Evolutionary conservation across 1,140 invertebrate genomes (phyloP).

Genomic region (Reticulitermes speratus): DNA sequence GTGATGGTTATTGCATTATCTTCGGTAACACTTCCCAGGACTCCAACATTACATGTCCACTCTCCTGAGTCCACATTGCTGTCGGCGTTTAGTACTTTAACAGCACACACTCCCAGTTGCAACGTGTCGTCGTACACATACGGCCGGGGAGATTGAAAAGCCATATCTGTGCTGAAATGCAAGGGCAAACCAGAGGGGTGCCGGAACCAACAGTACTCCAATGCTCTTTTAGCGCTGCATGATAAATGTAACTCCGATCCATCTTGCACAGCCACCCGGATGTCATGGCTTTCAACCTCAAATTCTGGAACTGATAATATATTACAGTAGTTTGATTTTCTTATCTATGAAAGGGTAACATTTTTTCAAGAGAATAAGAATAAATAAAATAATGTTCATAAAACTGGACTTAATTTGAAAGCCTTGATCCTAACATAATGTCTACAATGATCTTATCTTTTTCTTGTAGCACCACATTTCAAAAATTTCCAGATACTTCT

Average conservation of each 20-base stretch:
- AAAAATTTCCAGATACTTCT: no score
- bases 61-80: not conserved
- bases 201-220: not conserved
- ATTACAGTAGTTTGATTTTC: no score
- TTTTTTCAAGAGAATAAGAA: no score
- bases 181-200: not conserved
- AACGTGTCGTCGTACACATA: not conserved
- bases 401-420: no score
- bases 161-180: not conserved
- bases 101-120: not conserved
- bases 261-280: not conserved
- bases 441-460: no score
- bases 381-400: no score
- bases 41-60: not conserved
- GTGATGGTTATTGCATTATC: not conserved
- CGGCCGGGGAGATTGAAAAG: not conserved
- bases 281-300: not conserved
- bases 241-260: not conserved
- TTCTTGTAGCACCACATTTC: no score
- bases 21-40: not conserved
- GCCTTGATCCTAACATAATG: no score
- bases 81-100: not conserved
- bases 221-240: not conserved
- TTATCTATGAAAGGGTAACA: no score
- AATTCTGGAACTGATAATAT: no score